Evolutionary conservation across 2,113 vertebrate species (phyloP), one percentile per base, ranked within the genome.

Genomic region (crab-eating macaque (Macaca fascicularis)): DNA sequence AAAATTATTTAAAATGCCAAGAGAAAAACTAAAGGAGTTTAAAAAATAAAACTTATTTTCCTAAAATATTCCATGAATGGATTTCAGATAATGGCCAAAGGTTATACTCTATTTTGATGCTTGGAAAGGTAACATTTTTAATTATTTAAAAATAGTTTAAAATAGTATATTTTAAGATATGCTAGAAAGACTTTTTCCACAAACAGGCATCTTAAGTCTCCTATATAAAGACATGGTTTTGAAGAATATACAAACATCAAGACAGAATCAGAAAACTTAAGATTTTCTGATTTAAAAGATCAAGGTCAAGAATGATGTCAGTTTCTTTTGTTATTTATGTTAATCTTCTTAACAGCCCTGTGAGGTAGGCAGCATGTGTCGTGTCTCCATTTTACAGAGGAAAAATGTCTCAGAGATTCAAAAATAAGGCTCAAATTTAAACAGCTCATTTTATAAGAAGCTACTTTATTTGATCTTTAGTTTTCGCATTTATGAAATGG

Each of bases 1-100:
- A 94, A 82, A 96, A 75, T n/a, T 19, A 88, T 80, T 89, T 35
- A 86, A 79, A 91, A 93, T 75, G 23, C 70, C 38, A 83, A 69
- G 69, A 94, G 43, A 43, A 43, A 94, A 91, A 61, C n/a, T 61
- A 17, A 91, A 92, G 12, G 5, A 13, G 16, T 45, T 92, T 89
- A 43, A 87, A 61, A 78, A 87, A 55, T 25, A 89, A 92, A 90
- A 81, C 19, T 81, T 17, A 59, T 80, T 69, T 88, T 82, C 38
- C 69, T 61, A 84, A 48, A 25, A 64, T 72, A 86, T 27, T 92
- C 43, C n/a, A 14, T 48, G 10, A 35, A 82, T 82, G 52, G 20
- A 78, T 57, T 78, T 82, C 50, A 86, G 92, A 43, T 69, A 83
- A 43, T 13, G 8, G 16, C 50, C 40, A 95, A 75, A 78, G 4